A percentile compares a stretch with the other conserved stretches of the same genome.
phyloP scores from a whole-genome alignment of 2,888 invertebrate species.

The Odontocolon sp. region DNA sequence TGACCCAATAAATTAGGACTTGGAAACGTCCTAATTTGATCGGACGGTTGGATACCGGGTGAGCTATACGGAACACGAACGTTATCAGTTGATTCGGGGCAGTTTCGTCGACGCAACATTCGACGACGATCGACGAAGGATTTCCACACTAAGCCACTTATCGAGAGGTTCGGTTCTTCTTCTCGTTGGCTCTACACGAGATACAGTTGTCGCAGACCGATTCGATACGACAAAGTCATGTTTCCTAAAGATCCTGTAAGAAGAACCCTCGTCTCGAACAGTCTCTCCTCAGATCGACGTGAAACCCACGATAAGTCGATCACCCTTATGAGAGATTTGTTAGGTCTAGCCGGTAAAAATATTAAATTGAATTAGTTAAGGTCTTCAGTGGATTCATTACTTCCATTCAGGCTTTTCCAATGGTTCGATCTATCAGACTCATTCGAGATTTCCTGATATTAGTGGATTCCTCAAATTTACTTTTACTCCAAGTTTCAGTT shows the following conservation, averaged over 20 bases:
- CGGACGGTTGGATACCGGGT: slow-evolving; percentile 21
- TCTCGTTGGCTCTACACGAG: slow-evolving; percentile 3
- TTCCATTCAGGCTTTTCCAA: background rate
- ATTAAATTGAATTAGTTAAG: background rate
- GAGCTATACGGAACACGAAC: slow-evolving; percentile 33
- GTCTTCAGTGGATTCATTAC: background rate
- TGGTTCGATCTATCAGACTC: background rate
- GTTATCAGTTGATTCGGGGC: slow-evolving; percentile 26
- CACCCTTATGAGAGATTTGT: background rate
- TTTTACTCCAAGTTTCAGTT: too few relatives aligned
- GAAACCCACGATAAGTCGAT: background rate
- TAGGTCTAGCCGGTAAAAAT: background rate
- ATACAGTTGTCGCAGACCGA: slow-evolving; percentile 4
- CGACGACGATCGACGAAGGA: slow-evolving; percentile 47
- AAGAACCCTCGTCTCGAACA: background rate
- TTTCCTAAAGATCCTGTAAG: background rate
- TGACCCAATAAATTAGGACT: slow-evolving; percentile 56
- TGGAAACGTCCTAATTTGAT: slow-evolving; percentile 43
- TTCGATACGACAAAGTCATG: slow-evolving; percentile 9
- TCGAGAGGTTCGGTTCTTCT: slow-evolving; percentile 62
- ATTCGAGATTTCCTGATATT: background rate
- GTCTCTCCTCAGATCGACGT: background rate
- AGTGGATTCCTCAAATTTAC: too few relatives aligned
- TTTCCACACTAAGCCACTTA: slow-evolving; percentile 69
- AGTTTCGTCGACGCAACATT: slow-evolving; percentile 23